Evolutionary conservation across 2,888 invertebrate species (phyloP).

Genomic region (Oxyteleia sp.): DNA sequence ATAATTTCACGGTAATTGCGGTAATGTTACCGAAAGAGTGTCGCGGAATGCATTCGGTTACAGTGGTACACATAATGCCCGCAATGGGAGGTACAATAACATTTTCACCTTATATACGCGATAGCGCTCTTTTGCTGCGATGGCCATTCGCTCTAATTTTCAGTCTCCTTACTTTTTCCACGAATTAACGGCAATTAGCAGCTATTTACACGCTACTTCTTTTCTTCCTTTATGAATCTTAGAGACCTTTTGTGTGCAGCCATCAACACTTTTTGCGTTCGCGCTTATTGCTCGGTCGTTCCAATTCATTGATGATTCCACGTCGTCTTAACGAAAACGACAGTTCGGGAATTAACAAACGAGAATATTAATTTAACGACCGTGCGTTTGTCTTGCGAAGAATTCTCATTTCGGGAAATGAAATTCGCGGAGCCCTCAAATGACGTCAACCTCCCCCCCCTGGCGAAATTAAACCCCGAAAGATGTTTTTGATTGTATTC

Average conservation of each 20-base stretch:
- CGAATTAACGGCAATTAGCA: slow-evolving; percentile 70
- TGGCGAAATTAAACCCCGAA: too few relatives aligned
- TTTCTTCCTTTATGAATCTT: slow-evolving; percentile 38
- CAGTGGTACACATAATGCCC: slow-evolving; percentile 27
- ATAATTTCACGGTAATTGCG: slow-evolving; percentile 31
- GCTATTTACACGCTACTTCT: slow-evolving; percentile 59
- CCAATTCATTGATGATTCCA: slow-evolving; percentile 35
- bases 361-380: too few relatives aligned
- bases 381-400: too few relatives aligned
- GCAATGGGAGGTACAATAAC: slow-evolving; percentile 56
- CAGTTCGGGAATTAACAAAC: slow-evolving; percentile 16
- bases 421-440: too few relatives aligned
- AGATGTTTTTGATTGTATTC: too few relatives aligned
- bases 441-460: too few relatives aligned
- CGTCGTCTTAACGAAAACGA: slow-evolving; percentile 33
- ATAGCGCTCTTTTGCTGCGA: slow-evolving; percentile 26
- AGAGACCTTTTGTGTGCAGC: slow-evolving; percentile 14
- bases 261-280: slow-evolving; percentile 21
- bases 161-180: slow-evolving; percentile 64
- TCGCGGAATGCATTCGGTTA: slow-evolving; percentile 45
- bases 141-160: slow-evolving; percentile 61
- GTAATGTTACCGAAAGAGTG: slow-evolving; percentile 42
- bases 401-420: too few relatives aligned
- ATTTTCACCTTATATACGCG: slow-evolving; percentile 53
- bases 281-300: slow-evolving; percentile 49